These are phyloP conservation scores for Phalacrocorax pelagicus DNA, from an alignment of 2,113 vertebrate species.

Conservation along the genomic window DNA sequence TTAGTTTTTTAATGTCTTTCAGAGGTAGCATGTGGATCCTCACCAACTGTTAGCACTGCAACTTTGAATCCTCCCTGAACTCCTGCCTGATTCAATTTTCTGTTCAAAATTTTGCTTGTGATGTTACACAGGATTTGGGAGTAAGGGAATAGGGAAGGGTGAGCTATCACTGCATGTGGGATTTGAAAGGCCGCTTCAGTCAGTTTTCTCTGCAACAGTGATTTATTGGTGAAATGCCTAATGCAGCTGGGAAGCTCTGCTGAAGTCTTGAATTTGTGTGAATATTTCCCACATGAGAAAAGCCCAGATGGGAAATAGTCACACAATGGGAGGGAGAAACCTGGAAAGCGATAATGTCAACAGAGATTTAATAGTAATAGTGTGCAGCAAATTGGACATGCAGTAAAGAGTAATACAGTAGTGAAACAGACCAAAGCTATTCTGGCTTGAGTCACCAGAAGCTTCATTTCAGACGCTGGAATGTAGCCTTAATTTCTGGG, in stretches of 20 bases:
- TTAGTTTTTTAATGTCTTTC: not conserved
- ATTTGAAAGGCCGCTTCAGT: not conserved
- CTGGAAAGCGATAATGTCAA: constrained; percentile 45
- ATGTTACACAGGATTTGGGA: constrained; percentile 37
- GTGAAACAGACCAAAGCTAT: not conserved
- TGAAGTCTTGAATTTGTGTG: constrained; percentile 46
- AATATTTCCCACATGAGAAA: constrained; percentile 60
- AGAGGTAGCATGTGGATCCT: not conserved
- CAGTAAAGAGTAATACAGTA: constrained; percentile 22
- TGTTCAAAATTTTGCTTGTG: constrained; percentile 26
- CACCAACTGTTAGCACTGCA: not conserved
- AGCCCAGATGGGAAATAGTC: constrained; percentile 61
- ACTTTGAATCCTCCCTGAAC: not conserved
- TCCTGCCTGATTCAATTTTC: not conserved
- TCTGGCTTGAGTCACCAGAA: constrained; percentile 30
- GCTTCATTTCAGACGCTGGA: not conserved
- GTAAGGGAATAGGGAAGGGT: constrained; percentile 7
- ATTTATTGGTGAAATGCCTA: constrained; percentile 57
- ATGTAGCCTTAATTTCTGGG: constrained; percentile 48
- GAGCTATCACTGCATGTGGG: constrained; percentile 14
- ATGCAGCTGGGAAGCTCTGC: constrained; percentile 54
- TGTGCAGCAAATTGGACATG: constrained; percentile 28
- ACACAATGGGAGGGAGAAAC: constrained; percentile 47
- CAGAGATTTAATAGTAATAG: constrained; percentile 48
- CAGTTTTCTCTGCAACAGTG: constrained; percentile 42